phyloP scores from a whole-genome alignment of 2,797 vertebrate genomes.

The Urosaurus nigricauda region DNA sequence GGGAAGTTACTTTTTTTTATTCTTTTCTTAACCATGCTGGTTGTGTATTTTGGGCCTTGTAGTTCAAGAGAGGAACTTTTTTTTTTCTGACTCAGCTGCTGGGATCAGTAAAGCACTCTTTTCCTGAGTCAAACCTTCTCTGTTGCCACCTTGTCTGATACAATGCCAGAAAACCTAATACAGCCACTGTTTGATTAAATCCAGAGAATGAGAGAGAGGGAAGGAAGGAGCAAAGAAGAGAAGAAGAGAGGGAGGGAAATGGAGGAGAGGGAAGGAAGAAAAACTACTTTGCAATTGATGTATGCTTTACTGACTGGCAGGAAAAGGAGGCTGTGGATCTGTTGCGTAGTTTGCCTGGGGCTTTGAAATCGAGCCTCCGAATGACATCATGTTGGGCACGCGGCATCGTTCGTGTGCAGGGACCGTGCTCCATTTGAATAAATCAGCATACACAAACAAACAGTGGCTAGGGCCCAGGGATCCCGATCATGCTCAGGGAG shows the following conservation, averaged over 20 bases:
- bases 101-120: not conserved
- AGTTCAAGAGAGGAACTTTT: not conserved
- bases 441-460: not conserved
- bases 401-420: too few species aligned
- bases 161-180: not conserved
- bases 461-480: not conserved
- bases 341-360: not conserved
- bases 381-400: not conserved
- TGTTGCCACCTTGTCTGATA: slow-evolving; percentile 2
- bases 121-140: not conserved
- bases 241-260: not conserved
- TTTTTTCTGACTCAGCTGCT: not conserved
- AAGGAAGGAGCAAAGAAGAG: not conserved
- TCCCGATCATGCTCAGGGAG: not conserved
- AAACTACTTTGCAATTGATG: not conserved
- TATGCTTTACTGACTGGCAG: not conserved
- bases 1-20: not conserved
- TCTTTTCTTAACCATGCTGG: not conserved
- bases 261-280: too few species aligned
- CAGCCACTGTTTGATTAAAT: not conserved
- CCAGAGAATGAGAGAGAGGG: not conserved
- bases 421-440: not conserved
- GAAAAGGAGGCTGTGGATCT: not conserved
- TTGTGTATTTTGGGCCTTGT: not conserved
- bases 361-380: not conserved